Percentiles rank a stretch among this genome's conserved stretches.
Evolutionary conservation across 2,797 vertebrate species (phyloP).

Genomic region (Halcyon badia): DNA sequence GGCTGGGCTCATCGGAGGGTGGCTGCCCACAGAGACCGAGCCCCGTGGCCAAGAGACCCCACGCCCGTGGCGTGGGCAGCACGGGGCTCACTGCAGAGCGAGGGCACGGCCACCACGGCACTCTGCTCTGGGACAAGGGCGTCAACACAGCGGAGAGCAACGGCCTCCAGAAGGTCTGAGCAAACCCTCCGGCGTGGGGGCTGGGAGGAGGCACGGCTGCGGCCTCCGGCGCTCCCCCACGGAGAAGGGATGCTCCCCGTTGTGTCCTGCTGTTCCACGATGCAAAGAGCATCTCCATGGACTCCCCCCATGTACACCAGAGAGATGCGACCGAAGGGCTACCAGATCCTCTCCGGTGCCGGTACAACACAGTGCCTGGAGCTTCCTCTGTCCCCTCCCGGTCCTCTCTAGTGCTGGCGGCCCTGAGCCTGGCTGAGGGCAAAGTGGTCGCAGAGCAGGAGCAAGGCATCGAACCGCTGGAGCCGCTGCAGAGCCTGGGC

Average conservation of each 20-base stretch:
- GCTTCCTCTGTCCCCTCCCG: rapidly evolving
- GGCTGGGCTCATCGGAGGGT: background rate
- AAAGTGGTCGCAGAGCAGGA: conserved; percentile 66
- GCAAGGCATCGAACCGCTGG: conserved; percentile 51
- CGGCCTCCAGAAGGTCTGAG: background rate
- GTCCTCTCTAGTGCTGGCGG: background rate
- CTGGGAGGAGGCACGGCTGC: background rate
- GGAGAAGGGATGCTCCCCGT: background rate
- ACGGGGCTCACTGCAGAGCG: background rate
- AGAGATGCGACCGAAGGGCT: background rate
- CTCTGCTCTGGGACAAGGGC: no score
- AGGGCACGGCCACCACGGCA: background rate
- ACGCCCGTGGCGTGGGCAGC: rapidly evolving
- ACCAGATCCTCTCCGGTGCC: background rate
- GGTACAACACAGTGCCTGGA: background rate
- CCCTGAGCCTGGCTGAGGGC: background rate
- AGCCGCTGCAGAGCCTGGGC: conserved; percentile 54
- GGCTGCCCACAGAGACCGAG: rapidly evolving
- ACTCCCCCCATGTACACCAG: background rate
- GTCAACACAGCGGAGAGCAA: background rate
- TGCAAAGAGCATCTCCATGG: background rate
- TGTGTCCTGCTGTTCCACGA: rapidly evolving
- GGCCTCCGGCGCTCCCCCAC: background rate
- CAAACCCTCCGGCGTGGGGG: rapidly evolving
- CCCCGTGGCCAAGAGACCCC: background rate